A percentile compares a stretch with the other conserved stretches of the same genome.
Conservation (phyloP, 2,888 invertebrate species). For the Agrotis puta region DNA sequence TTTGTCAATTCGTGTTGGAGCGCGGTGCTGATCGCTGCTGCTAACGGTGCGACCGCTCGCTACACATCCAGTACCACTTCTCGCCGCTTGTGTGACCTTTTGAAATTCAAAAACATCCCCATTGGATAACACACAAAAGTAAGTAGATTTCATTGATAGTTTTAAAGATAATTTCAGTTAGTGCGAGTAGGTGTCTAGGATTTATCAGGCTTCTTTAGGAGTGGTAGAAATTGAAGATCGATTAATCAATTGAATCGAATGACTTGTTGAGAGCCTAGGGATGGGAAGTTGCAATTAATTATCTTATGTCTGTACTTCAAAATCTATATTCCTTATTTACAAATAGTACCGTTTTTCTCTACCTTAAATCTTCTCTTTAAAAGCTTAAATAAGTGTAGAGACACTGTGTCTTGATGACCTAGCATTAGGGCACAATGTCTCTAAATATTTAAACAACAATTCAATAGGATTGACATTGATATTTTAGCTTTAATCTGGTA, state of each 20-base stretch:
- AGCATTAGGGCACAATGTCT: too few relatives aligned
- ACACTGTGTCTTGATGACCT: too few relatives aligned
- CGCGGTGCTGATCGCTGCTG: constrained; percentile 75
- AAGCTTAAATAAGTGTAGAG: too few relatives aligned
- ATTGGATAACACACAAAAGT: constrained; percentile 58
- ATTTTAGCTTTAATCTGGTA: too few relatives aligned
- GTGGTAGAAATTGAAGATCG: constrained; percentile 3
- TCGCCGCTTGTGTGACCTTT: constrained; percentile 71
- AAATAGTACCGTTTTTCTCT: too few relatives aligned
- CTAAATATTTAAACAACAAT: too few relatives aligned
- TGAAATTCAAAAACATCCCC: constrained; percentile 30
- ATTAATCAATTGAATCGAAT: constrained; percentile 10
- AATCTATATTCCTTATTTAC: too few relatives aligned
- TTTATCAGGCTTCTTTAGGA: neutral
- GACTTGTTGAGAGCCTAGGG: neutral
- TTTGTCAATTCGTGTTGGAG: constrained; percentile 78
- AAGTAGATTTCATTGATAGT: constrained; percentile 32
- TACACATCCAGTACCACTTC: constrained; percentile 36
- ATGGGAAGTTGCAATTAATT: too few relatives aligned
- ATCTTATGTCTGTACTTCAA: too few relatives aligned
- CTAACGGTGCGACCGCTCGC: constrained; percentile 63
- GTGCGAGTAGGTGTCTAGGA: neutral
- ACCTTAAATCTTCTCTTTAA: too few relatives aligned
- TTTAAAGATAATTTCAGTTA: neutral
- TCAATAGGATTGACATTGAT: too few relatives aligned